Percentiles rank a stretch among this genome's conserved stretches.
Conservation (phyloP, 2,797 vertebrate genomes). For the Limosa lapponica region DNA sequence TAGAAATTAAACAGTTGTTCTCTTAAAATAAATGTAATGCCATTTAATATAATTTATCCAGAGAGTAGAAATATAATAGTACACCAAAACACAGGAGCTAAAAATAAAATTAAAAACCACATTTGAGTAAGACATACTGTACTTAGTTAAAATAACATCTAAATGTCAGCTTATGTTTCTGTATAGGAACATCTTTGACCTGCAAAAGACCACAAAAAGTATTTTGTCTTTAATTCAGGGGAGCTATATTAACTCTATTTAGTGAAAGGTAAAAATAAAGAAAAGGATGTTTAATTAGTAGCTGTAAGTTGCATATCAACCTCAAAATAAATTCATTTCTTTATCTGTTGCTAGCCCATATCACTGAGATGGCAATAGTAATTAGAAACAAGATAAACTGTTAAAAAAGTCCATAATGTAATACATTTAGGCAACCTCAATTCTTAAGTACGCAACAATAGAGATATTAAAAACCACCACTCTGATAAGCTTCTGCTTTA, state of each 20-base stretch:
- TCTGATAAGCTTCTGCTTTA: conserved; percentile 58
- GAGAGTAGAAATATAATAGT: neutral
- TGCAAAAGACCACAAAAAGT: neutral
- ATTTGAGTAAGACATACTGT: neutral
- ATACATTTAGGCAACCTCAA: conserved; percentile 23
- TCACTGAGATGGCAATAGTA: conserved; percentile 17
- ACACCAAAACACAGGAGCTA: neutral
- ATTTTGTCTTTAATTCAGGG: neutral
- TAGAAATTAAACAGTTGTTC: neutral
- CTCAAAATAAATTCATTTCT: conserved; percentile 44
- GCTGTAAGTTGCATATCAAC: conserved; percentile 21
- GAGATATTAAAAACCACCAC: neutral
- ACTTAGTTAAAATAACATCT: conserved; percentile 6
- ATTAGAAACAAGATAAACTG: conserved; percentile 68
- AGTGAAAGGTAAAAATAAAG: neutral
- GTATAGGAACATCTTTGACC: neutral
- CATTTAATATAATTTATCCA: neutral
- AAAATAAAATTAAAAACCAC: neutral
- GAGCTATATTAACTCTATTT: neutral
- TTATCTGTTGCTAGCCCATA: neutral
- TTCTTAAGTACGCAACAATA: neutral
- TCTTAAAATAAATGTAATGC: neutral
- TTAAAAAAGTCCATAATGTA: conserved; percentile 44
- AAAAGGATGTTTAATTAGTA: neutral
- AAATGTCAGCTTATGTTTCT: neutral